These are phyloP conservation scores for Hirtodrosophila confusa DNA, from an alignment of 2,888 invertebrate species.

Conservation along the genomic window DNA sequence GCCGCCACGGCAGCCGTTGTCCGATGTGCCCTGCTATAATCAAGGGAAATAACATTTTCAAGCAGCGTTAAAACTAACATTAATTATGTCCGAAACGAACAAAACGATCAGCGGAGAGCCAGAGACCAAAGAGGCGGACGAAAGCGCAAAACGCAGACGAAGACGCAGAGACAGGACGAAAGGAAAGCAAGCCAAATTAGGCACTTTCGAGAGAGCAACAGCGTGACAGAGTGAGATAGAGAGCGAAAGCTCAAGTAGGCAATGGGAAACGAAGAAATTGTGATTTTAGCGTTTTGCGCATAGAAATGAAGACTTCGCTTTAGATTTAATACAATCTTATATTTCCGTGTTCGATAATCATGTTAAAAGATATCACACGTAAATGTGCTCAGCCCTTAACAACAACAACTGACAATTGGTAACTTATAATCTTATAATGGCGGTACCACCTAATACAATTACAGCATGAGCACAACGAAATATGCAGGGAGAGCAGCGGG, in stretches of 20 bases:
- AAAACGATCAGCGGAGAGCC: slow-evolving; percentile 66
- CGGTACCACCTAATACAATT: neutral
- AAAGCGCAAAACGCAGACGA: slow-evolving; percentile 11
- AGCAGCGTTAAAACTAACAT: slow-evolving; percentile 84
- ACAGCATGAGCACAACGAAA: neutral
- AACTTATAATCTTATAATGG: too few relatives aligned
- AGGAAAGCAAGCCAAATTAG: slow-evolving; percentile 49
- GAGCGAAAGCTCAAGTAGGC: neutral
- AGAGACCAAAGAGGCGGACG: slow-evolving; percentile 2
- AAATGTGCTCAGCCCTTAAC: too few relatives aligned
- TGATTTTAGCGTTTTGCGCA: too few relatives aligned
- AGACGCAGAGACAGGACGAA: slow-evolving; percentile 12
- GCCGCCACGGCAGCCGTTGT: slow-evolving; percentile 55
- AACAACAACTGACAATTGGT: too few relatives aligned
- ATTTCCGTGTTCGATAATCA: too few relatives aligned
- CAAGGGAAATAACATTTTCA: slow-evolving; percentile 84
- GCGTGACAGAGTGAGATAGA: slow-evolving; percentile 1
- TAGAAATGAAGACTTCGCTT: too few relatives aligned
- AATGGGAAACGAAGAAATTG: neutral
- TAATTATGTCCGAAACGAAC: slow-evolving; percentile 83
- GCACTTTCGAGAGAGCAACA: slow-evolving; percentile 22
- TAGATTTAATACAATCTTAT: too few relatives aligned
- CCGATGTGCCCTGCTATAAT: slow-evolving; percentile 80
- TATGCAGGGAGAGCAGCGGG: too few relatives aligned
- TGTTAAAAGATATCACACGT: too few relatives aligned